A percentile compares a stretch with the other conserved stretches of the same genome.
Evolutionary conservation across 2,888 invertebrate genomes (phyloP).

Genomic region (Microplitis manilae): DNA sequence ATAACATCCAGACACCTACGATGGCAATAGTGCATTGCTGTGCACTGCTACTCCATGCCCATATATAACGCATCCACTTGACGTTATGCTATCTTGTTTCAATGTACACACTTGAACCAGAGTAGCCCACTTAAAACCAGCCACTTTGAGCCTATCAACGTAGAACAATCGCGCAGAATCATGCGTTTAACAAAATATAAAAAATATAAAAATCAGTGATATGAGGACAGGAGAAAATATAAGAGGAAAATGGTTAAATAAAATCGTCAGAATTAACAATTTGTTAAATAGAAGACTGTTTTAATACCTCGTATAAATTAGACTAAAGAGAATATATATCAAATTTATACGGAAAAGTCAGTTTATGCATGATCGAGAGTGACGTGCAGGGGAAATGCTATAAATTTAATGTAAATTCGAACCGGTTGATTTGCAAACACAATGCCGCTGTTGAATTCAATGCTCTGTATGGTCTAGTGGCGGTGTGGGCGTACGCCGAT

Average conservation of each 20-base stretch:
- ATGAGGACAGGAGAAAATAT: not conserved
- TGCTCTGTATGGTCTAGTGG: slow-evolving; percentile 56
- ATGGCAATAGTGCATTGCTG: slow-evolving; percentile 4
- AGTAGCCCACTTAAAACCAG: not conserved
- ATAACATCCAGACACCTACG: not conserved
- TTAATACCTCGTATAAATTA: not conserved
- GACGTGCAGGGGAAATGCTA: slow-evolving; percentile 64
- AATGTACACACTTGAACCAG: not conserved
- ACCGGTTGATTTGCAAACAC: slow-evolving; percentile 70
- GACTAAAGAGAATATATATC: not conserved
- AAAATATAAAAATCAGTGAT: not conserved
- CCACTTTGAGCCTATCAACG: not conserved
- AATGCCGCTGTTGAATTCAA: slow-evolving; percentile 68
- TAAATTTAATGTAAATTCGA: slow-evolving; percentile 71
- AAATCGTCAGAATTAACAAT: not conserved
- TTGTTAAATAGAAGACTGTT: not conserved
- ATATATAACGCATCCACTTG: not conserved
- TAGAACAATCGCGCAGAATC: not conserved
- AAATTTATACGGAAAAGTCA: not conserved
- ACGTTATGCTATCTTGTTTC: not conserved
- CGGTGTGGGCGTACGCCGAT: slow-evolving; percentile 51
- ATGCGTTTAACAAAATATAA: not conserved
- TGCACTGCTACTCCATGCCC: not conserved
- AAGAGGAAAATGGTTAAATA: not conserved
- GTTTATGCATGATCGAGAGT: not conserved